These are phyloP conservation scores for Bos taurus DNA, from an alignment of 2,113 vertebrate genomes.

Conservation along the genomic window DNA sequence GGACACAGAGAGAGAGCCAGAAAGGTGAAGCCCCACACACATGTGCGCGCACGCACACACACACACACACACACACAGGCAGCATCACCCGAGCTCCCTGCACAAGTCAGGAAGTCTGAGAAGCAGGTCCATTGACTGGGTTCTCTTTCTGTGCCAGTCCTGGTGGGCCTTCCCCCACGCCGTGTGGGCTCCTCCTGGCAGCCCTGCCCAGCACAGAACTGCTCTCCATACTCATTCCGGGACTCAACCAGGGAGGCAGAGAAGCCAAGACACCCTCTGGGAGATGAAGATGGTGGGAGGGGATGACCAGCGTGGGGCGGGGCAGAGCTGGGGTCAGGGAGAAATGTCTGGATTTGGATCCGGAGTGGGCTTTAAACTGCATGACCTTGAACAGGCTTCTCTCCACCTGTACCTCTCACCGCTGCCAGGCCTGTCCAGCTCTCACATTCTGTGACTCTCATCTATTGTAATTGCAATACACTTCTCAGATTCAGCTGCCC, in stretches of 20 bases:
- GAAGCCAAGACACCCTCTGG: background rate
- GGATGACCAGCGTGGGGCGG: background rate
- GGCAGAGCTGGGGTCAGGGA: background rate
- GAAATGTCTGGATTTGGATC: background rate
- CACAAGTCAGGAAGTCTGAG: background rate
- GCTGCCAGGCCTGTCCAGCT: background rate
- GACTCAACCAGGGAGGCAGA: background rate
- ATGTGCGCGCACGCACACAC: fast-evolving
- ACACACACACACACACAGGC: fast-evolving
- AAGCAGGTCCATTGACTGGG: background rate
- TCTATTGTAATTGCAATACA: fast-evolving
- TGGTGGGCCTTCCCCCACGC: fast-evolving
- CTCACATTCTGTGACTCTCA: background rate
- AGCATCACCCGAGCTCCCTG: background rate
- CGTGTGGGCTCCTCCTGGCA: background rate
- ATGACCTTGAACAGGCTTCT: background rate
- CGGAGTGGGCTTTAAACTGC: background rate
- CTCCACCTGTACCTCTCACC: fast-evolving
- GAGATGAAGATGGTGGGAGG: background rate
- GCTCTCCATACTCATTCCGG: fast-evolving
- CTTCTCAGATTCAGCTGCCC: background rate
- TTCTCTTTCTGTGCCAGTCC: background rate
- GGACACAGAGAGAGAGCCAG: background rate
- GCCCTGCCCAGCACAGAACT: background rate
- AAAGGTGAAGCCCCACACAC: background rate